Evolutionary conservation across 2,113 vertebrate species (phyloP), one percentile per base, ranked within the genome.

Genomic region (Channa maculata): DNA sequence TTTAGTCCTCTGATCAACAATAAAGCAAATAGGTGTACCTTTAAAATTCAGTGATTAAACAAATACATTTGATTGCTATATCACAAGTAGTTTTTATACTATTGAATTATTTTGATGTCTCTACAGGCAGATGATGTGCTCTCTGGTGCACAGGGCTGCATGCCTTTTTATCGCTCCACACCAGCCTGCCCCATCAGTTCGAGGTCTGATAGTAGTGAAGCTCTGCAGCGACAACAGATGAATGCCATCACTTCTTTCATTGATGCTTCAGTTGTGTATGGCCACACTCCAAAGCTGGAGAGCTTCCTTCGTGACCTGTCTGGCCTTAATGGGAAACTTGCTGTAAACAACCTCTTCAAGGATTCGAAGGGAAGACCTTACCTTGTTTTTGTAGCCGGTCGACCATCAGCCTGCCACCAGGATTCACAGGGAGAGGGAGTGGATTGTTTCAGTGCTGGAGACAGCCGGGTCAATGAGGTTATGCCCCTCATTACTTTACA

Each of bases 191-290:
- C 87, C n/a, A 75, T 84, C 5, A 88, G 83, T 49, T 8, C 8
- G 43, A 14, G 33, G 0, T 62, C 44, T 37, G 67, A 77, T 10
- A 36, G 84, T 2, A 10, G 1, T 2, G 2, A 2, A 0, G 74
- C 86, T 43, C 82, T 86, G 34, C 89, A 95, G 50, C 92, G 95
- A 44, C 95, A 99, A 49, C 97, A 99, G 90, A 93, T 97, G 64
- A 99, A 99, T 51, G 89, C 85, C 11, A 75, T 96, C 75, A 96
- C 96, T 4, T 97, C 97, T 0, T 99, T 97, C 90, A 94, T 99
- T 0, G 97, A 99, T 8, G 98, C 96, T 0, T 98, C 97, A 2
- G 93, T 94, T 0, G 95, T 99, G 15, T 99, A 99, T 0, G 96
- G 97, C 59, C 94, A 94, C 84, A 95, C 90, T 0, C 68, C 77